Conservation (phyloP, 2,113 vertebrate genomes). For the Marmota monax region DNA sequence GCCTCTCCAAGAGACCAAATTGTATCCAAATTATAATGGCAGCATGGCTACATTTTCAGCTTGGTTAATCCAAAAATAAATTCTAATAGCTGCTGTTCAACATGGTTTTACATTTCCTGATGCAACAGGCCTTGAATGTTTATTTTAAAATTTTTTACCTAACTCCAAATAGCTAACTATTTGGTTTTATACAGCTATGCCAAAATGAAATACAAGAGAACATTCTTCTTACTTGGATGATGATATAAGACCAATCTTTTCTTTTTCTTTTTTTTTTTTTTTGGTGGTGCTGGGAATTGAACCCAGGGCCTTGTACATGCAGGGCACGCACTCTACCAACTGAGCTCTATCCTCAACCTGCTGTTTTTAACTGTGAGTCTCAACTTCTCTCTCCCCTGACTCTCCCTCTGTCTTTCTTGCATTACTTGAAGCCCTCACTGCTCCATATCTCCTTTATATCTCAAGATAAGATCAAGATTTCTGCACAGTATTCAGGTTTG, state of each 20-base stretch:
- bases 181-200: neutral
- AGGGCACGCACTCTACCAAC: too few relatives aligned
- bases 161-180: neutral
- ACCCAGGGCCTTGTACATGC: too few relatives aligned
- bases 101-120: neutral
- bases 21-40: neutral
- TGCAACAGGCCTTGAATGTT: neutral
- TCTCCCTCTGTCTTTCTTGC: neutral
- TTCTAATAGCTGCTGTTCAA: neutral
- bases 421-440: neutral
- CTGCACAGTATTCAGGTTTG: neutral
- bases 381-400: neutral
- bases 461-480: neutral
- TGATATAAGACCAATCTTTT: neutral
- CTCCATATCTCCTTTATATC: neutral
- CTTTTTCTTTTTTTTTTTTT: too few relatives aligned
- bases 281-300: too few relatives aligned
- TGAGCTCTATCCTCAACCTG: too few relatives aligned
- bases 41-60: neutral
- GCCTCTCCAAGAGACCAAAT: neutral
- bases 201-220: constrained; percentile 12
- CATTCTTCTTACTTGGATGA: neutral
- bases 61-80: neutral
- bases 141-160: neutral
- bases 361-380: neutral